Conservation (phyloP, 2,797 vertebrate genomes). For the Todus mexicanus region DNA sequence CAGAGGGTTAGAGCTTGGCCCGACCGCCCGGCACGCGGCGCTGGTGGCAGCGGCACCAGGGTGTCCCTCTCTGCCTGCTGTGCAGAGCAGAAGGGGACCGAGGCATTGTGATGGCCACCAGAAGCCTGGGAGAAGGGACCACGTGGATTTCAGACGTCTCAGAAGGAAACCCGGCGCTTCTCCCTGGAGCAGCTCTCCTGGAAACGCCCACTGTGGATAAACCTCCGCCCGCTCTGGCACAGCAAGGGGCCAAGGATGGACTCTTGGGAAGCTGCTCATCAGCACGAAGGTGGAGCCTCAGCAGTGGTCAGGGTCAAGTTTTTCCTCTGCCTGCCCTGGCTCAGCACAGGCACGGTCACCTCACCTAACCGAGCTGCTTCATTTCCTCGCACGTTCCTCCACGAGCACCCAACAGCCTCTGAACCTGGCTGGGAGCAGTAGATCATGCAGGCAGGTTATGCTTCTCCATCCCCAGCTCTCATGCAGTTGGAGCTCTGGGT, state of each 20-base stretch:
- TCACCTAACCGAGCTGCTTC: neutral
- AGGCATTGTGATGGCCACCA: neutral
- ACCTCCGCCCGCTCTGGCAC: neutral
- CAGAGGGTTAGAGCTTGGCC: slow-evolving; percentile 5
- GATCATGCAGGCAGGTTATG: neutral
- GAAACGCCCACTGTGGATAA: neutral
- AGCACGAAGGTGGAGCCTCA: no score
- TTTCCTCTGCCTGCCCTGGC: neutral
- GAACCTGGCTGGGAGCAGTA: neutral
- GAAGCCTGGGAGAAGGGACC: neutral
- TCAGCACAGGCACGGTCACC: neutral
- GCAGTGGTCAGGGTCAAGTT: no score
- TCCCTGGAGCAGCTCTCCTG: neutral
- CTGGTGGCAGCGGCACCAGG: neutral
- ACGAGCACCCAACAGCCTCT: no score
- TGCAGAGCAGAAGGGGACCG: neutral
- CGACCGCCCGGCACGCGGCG: neutral
- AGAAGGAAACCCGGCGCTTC: neutral
- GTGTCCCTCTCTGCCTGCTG: neutral
- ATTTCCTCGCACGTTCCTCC: no score
- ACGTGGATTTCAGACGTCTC: neutral
- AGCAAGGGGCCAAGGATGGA: neutral
- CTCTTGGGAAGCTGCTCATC: neutral
- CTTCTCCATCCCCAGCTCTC: neutral
- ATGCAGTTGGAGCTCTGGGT: neutral